phyloP scores from a whole-genome alignment of 2,797 vertebrate genomes.

The Pteronotus mesoamericanus region DNA sequence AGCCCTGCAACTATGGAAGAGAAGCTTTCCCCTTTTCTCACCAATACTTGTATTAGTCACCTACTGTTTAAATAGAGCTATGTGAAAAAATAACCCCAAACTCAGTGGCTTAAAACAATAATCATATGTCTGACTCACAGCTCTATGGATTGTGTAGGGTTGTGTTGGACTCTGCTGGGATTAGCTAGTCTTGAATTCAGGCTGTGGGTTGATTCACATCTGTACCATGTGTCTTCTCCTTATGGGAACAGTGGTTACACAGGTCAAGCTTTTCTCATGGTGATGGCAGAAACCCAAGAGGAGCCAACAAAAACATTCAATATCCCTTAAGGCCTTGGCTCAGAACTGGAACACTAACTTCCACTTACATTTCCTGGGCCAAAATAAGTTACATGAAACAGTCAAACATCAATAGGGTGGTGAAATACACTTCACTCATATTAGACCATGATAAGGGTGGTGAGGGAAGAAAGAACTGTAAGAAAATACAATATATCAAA shows the following conservation, averaged over 20 bases:
- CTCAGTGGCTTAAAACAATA: background rate
- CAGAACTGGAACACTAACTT: background rate
- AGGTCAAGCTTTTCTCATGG: background rate
- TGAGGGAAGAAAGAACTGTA: background rate
- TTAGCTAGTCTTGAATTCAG: background rate
- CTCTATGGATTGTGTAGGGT: background rate
- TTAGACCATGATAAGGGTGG: background rate
- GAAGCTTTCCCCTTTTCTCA: background rate
- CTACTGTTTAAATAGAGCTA: conserved; percentile 13
- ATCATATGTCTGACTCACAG: background rate
- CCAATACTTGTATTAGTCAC: background rate
- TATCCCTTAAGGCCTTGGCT: background rate
- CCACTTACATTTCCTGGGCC: background rate
- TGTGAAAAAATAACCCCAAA: background rate
- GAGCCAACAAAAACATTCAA: background rate
- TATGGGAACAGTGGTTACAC: background rate
- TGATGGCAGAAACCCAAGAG: background rate
- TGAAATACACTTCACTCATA: background rate
- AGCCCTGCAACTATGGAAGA: background rate
- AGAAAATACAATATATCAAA: background rate
- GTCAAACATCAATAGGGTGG: background rate
- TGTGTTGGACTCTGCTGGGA: background rate
- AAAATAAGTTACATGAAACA: conserved; percentile 25
- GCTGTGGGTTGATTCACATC: background rate
- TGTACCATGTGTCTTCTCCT: background rate